phyloP scores from a whole-genome alignment of 2,113 vertebrate species.

The Hemiscyllium ocellatum region DNA sequence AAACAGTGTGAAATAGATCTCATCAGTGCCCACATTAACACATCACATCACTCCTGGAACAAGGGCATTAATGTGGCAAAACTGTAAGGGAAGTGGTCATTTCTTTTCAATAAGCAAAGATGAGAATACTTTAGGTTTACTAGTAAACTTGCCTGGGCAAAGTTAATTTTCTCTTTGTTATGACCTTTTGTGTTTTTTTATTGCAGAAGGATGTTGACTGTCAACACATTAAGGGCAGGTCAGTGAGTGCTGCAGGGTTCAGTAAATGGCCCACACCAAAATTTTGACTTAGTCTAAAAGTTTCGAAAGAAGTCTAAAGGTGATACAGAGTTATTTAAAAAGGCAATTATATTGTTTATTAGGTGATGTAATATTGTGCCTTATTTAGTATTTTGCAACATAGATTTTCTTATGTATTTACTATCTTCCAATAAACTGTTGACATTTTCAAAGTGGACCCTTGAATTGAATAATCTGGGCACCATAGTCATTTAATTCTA shows the following conservation, averaged over 20 bases:
- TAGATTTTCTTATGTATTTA: background rate
- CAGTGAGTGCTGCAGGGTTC: background rate
- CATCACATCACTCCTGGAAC: background rate
- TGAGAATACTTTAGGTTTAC: background rate
- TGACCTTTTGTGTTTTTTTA: background rate
- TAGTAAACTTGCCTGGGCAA: background rate
- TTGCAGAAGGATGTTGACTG: background rate
- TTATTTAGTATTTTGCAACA: background rate
- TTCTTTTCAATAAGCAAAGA: background rate
- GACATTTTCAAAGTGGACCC: background rate
- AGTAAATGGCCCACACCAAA: background rate
- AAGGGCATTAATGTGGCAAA: background rate
- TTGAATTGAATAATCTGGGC: background rate
- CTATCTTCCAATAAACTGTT: background rate
- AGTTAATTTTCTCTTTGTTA: background rate
- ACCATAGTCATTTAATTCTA: background rate
- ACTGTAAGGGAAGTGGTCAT: background rate
- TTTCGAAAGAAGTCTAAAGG: background rate
- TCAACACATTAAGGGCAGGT: background rate
- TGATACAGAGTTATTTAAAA: background rate
- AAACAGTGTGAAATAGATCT: background rate
- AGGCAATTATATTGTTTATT: background rate
- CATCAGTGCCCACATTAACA: background rate
- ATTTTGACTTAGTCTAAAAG: background rate
- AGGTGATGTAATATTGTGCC: background rate